A percentile compares a stretch with the other conserved stretches of the same genome.
Evolutionary conservation across 2,113 vertebrate genomes (phyloP).

Genomic region (Jacana jacana): DNA sequence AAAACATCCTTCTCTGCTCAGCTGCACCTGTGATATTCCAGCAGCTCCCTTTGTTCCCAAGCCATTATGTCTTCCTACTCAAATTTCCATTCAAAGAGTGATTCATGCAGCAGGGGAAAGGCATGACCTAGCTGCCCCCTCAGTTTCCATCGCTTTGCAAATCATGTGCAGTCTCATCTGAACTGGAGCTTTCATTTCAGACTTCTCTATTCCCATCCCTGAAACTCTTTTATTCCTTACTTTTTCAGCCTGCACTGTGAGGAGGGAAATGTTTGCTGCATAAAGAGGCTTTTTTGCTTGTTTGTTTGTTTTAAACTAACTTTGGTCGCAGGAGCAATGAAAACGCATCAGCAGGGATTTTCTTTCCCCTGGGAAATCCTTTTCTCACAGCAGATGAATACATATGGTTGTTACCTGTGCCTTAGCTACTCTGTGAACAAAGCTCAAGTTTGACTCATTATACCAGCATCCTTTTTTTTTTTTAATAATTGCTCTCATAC

Average conservation of each 20-base stretch:
- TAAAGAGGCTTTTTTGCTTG: background rate
- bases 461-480: background rate
- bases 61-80: conserved; percentile 63
- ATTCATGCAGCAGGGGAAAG: conserved; percentile 62
- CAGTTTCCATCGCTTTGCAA: conserved; percentile 56
- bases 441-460: background rate
- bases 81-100: conserved; percentile 59
- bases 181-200: conserved; percentile 3
- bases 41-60: conserved; percentile 62
- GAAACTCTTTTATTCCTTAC: background rate
- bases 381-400: background rate
- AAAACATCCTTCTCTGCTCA: conserved; percentile 44
- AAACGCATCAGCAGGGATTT: background rate
- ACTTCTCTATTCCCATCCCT: background rate
- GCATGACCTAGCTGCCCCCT: conserved; percentile 58
- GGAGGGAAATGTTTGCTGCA: background rate
- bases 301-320: background rate
- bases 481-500: background rate
- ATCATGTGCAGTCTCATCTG: conserved; percentile 36
- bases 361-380: background rate
- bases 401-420: background rate
- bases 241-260: background rate
- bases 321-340: background rate
- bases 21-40: conserved; percentile 66
- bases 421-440: background rate